Evolutionary conservation across 2,888 invertebrate genomes (phyloP).

Genomic region (Agonopterix arenella): DNA sequence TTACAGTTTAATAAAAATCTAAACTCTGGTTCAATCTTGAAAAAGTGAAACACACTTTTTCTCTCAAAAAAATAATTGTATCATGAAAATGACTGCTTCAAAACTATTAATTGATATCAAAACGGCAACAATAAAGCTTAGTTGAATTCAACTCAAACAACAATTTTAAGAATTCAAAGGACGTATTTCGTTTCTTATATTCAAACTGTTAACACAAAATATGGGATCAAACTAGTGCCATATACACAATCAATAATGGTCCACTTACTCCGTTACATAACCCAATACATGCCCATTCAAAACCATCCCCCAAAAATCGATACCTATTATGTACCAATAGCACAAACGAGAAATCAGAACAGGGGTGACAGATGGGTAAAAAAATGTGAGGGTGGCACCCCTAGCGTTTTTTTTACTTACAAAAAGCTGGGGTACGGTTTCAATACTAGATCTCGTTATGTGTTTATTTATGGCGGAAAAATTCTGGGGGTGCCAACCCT

Average conservation of each 20-base stretch:
- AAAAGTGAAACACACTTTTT: no score
- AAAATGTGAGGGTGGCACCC: constrained; percentile 19
- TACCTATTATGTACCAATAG: constrained; percentile 15
- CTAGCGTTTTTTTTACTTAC: constrained; percentile 4
- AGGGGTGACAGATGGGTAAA: constrained; percentile 11
- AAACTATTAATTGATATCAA: no score
- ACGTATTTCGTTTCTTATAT: no score
- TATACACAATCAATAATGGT: not conserved
- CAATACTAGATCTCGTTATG: constrained; percentile 14
- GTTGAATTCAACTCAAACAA: no score
- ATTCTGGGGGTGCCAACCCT: constrained; percentile 7
- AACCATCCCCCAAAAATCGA: constrained; percentile 11
- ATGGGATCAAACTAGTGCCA: no score
- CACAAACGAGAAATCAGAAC: constrained; percentile 11
- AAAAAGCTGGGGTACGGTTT: constrained; percentile 4
- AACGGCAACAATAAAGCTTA: no score
- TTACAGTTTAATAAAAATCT: no score
- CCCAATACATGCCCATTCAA: not conserved
- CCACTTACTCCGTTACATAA: not conserved
- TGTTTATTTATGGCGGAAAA: constrained; percentile 14
- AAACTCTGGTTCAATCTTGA: no score
- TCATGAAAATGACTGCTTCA: no score
- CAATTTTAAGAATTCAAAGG: no score
- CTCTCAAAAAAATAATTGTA: no score
- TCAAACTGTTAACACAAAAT: no score